Evolutionary conservation across 2,888 invertebrate genomes (phyloP).

Genomic region (Orthosia incerta): DNA sequence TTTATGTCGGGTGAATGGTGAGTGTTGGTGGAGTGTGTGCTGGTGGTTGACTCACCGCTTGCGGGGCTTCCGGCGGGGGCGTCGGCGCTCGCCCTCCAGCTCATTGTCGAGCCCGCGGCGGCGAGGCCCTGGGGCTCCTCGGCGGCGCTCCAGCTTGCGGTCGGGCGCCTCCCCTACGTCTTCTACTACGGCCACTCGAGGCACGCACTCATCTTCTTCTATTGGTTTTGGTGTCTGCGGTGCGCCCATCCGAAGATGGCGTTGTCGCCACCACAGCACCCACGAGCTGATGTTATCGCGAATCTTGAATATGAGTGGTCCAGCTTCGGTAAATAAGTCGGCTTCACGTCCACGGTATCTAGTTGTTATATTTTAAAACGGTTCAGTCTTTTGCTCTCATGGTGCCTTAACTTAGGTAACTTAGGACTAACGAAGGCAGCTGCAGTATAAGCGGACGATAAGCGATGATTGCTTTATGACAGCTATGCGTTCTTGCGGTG

Average conservation of each 20-base stretch:
- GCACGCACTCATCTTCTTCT: slow-evolving; percentile 85
- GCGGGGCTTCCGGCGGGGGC: slow-evolving; percentile 80
- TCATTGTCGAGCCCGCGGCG: slow-evolving; percentile 84
- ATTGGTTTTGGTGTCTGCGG: slow-evolving; percentile 88
- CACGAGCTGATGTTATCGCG: slow-evolving; percentile 89
- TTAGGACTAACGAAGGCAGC: slow-evolving; percentile 79
- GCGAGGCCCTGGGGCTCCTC: slow-evolving; percentile 78
- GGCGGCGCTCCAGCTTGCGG: slow-evolving; percentile 82
- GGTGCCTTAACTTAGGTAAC: slow-evolving; percentile 75
- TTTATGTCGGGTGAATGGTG: slow-evolving; percentile 1
- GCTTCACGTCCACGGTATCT: slow-evolving; percentile 69
- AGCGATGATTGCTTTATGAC: slow-evolving; percentile 75
- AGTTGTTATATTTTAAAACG: slow-evolving; percentile 59
- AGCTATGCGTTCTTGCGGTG: slow-evolving; percentile 58
- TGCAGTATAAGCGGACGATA: slow-evolving; percentile 80
- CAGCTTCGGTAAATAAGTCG: slow-evolving; percentile 67
- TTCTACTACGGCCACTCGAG: slow-evolving; percentile 82
- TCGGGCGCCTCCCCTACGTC: slow-evolving; percentile 77
- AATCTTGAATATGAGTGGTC: slow-evolving; percentile 82
- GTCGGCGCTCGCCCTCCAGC: slow-evolving; percentile 83
- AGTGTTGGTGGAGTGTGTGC: neutral
- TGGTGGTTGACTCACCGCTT: slow-evolving; percentile 77
- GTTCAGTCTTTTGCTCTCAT: slow-evolving; percentile 57
- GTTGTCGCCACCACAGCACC: slow-evolving; percentile 90
- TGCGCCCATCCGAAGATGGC: slow-evolving; percentile 89